Base-by-base conservation (phyloP, 2,113 vertebrate species). In the Mustela nigripes region DNA sequence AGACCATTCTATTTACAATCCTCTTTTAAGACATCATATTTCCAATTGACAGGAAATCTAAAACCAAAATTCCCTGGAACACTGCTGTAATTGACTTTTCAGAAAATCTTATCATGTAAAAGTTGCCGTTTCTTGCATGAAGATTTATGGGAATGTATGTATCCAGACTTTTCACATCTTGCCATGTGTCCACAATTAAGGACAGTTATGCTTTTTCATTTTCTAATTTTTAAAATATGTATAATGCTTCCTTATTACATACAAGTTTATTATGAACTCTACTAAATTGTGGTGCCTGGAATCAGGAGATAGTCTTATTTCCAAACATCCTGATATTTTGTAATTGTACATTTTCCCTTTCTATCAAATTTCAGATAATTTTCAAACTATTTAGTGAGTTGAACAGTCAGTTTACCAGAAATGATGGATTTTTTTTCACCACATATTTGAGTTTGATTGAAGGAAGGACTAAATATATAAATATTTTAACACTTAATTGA, bases 71-170 rank as follows among this genome's bases (percentile, higher is more conserved):
- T 50, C 31, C 45, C n/a, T 78, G 42, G 9, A 28, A 83, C 31
- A 63, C 12, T 82, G 33, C 9, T 85, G 1, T 74, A 92, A 82
- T 67, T 58, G 45, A 71, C 18, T 48, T 88, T 96, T 91, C 33
- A 86, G 71, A 50, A 73, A 92, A 63, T 90, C 62, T 82, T 80
- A 56, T 56, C 56, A 71, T 58, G 21, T 81, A 94, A 94, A 92
- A 76, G 69, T 39, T 78, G 12, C 1, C 24, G 60, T 90, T 95
- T 81, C 31, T 94, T 96, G 7, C 53, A 10, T 53, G 31, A 92
- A 94, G 48, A 94, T 80, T 91, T 91, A 87, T 92, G 45, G 89
- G 14, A n/a, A 74, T 26, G 5, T 18, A 15, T 80, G 42, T 74
- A 42, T 63, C 24, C 19, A 73, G n/a, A 92, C 80, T 82, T 89